Evolutionary conservation across 2,888 invertebrate genomes (phyloP).

Genomic region (Arctia plantaginis): DNA sequence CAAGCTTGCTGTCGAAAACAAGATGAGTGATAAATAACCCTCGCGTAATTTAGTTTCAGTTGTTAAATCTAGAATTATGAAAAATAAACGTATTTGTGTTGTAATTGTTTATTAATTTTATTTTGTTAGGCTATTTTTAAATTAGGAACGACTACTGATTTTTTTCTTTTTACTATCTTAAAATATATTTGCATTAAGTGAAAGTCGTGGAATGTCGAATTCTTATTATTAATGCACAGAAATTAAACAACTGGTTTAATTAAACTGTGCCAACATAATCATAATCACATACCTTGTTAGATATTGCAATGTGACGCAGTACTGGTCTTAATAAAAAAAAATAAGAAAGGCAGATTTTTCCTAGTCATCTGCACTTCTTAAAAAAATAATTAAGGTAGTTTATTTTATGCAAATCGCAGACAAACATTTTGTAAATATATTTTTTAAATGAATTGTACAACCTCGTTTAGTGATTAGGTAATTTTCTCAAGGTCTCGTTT

Average conservation of each 20-base stretch:
- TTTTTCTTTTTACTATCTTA: not conserved
- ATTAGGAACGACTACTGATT: not conserved
- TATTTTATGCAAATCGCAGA: not conserved
- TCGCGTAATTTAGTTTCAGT: not conserved
- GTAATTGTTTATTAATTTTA: constrained; percentile 6
- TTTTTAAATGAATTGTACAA: not conserved
- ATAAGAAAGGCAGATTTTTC: not conserved
- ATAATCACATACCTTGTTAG: not conserved
- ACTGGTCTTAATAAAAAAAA: not conserved
- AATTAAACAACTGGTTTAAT: not conserved
- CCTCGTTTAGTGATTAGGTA: not conserved
- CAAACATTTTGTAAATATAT: not conserved
- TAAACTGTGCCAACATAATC: not conserved
- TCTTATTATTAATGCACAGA: not conserved
- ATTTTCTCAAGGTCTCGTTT: not conserved
- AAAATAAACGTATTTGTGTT: constrained; percentile 8
- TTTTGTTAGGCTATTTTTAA: not conserved
- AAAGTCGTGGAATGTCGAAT: not conserved
- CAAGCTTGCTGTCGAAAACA: constrained; percentile 7
- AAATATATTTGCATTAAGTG: not conserved
- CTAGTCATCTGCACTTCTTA: not conserved
- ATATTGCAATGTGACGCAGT: not conserved
- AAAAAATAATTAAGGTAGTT: not conserved
- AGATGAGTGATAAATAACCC: not conserved
- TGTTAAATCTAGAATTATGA: constrained; percentile 8